These are phyloP conservation scores for Epinotia bilunana DNA, from an alignment of 2,888 invertebrate species.

Conservation along the genomic window DNA sequence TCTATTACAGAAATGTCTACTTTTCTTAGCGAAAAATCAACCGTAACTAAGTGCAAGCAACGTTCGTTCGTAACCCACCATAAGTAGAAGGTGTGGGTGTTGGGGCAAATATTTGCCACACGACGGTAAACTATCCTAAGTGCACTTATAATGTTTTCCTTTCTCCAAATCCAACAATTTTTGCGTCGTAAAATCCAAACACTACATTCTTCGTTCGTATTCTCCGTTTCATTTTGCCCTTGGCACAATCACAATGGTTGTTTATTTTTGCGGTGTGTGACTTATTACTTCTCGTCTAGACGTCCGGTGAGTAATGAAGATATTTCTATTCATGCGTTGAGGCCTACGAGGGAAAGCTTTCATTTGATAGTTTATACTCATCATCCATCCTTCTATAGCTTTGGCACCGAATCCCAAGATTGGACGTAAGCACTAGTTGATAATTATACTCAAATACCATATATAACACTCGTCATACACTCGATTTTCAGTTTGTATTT, in stretches of 20 bases:
- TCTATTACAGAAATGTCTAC: not conserved
- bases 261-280: slow-evolving; percentile 58
- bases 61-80: not conserved
- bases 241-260: slow-evolving; percentile 45
- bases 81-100: not conserved
- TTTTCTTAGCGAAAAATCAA: not conserved
- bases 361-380: slow-evolving; percentile 4
- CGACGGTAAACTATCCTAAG: slow-evolving; percentile 30
- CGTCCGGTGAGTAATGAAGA: slow-evolving; percentile 54
- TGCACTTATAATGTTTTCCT: slow-evolving; percentile 39
- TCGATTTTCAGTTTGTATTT: too few species aligned
- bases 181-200: slow-evolving; percentile 41
- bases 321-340: slow-evolving; percentile 59
- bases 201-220: slow-evolving; percentile 29
- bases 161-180: slow-evolving; percentile 31
- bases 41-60: not conserved
- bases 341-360: slow-evolving; percentile 15
- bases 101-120: slow-evolving; percentile 28
- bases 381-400: too few species aligned
- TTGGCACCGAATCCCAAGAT: too few species aligned
- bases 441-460: not conserved
- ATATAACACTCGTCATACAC: not conserved
- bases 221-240: slow-evolving; percentile 28
- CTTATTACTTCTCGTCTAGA: slow-evolving; percentile 58
- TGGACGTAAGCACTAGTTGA: not conserved